A percentile compares a stretch with the other conserved stretches of the same genome.
Conservation (phyloP, 2,797 vertebrate genomes). For the Selene dorsalis region DNA sequence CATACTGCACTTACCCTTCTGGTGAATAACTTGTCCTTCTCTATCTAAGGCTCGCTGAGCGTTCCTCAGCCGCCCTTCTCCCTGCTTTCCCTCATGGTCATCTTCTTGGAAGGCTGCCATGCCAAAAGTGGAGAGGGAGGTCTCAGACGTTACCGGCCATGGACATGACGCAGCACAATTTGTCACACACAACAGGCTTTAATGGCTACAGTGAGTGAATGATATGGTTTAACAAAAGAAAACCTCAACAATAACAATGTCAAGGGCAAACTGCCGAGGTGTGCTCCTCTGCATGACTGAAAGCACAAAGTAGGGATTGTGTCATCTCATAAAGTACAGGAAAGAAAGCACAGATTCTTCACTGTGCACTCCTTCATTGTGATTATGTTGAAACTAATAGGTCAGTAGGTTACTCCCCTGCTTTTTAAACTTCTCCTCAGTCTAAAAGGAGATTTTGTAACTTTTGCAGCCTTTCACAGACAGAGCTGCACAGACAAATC, state of each 20-base stretch:
- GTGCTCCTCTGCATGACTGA: slow-evolving; percentile 18
- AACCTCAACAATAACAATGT: slow-evolving; percentile 37
- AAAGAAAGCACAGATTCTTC: neutral
- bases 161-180: slow-evolving; percentile 64
- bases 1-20: neutral
- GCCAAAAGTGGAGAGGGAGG: slow-evolving; percentile 33
- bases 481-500: too few species aligned
- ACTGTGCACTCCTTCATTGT: rapidly evolving
- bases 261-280: slow-evolving; percentile 32
- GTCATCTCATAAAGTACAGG: neutral
- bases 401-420: neutral
- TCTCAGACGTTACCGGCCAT: slow-evolving; percentile 33
- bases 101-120: slow-evolving; percentile 55
- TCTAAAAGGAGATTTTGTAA: neutral
- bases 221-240: neutral
- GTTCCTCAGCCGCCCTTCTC: neutral
- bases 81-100: slow-evolving; percentile 35
- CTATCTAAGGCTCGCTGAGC: slow-evolving; percentile 26
- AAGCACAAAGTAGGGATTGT: neutral
- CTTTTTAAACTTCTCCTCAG: neutral
- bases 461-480: too few species aligned
- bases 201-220: slow-evolving; percentile 34
- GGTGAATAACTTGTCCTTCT: neutral
- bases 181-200: slow-evolving; percentile 58
- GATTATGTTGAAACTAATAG: too few species aligned